A percentile compares a stretch with the other conserved stretches of the same genome.
These are phyloP conservation scores for Enteromius viviparus DNA, from an alignment of 2,797 vertebrate genomes.

Conservation along the genomic window DNA sequence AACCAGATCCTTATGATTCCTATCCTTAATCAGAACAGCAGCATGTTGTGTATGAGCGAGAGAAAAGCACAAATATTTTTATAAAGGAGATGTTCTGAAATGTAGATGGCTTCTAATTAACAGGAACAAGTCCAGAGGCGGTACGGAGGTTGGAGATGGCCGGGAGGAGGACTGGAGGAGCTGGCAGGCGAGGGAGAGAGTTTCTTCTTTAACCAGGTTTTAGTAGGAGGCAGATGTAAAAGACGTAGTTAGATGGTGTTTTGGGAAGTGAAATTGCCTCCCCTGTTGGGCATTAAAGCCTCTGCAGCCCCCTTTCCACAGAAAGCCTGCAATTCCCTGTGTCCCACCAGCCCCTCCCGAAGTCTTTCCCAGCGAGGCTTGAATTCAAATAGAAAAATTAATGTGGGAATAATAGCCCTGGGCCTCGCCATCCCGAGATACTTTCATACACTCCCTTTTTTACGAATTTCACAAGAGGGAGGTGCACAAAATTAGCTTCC, in stretches of 20 bases:
- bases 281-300: slow-evolving; percentile 75
- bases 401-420: slow-evolving; percentile 83
- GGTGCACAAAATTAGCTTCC: slow-evolving; percentile 66
- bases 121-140: slow-evolving; percentile 46
- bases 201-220: slow-evolving; percentile 35
- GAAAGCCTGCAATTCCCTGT: slow-evolving; percentile 48
- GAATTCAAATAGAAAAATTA: slow-evolving; percentile 89
- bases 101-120: slow-evolving; percentile 58
- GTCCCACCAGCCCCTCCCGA: slow-evolving; percentile 57
- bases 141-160: slow-evolving; percentile 26
- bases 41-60: slow-evolving; percentile 3
- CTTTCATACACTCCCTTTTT: slow-evolving; percentile 69
- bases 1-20: neutral
- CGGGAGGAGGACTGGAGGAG: slow-evolving; percentile 31
- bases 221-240: slow-evolving; percentile 10
- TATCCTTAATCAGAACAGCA: neutral
- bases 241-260: slow-evolving; percentile 63
- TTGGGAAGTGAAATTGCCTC: slow-evolving; percentile 75
- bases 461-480: slow-evolving; percentile 69
- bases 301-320: slow-evolving; percentile 69
- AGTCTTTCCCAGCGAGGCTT: slow-evolving; percentile 75
- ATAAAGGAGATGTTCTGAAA: slow-evolving; percentile 51
- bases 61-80: slow-evolving; percentile 44
- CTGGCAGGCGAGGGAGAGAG: slow-evolving; percentile 6
- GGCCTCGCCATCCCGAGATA: slow-evolving; percentile 65